A percentile compares a stretch with the other conserved stretches of the same genome.
Conservation (phyloP, 2,797 vertebrate genomes). For the Intellagama lesueurii region DNA sequence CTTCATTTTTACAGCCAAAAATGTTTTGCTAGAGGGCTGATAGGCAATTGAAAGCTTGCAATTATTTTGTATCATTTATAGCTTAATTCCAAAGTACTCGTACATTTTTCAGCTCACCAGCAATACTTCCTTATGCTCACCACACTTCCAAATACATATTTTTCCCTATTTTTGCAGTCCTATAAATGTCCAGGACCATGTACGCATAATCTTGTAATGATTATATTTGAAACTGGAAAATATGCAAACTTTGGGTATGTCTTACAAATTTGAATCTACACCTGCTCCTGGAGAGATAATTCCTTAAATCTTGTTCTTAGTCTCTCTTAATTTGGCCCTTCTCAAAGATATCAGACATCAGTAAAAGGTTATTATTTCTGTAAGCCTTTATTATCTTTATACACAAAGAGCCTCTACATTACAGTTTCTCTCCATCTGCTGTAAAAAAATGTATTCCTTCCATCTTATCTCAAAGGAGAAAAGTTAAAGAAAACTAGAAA, state of each 20-base stretch:
- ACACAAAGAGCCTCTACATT: neutral
- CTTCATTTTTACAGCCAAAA: neutral
- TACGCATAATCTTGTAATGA: neutral
- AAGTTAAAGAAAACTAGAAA: neutral
- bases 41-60: neutral
- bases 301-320: neutral
- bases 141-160: neutral
- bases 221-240: neutral
- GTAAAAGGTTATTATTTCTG: neutral
- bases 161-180: neutral
- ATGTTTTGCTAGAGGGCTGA: neutral
- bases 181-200: neutral
- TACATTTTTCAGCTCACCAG: neutral
- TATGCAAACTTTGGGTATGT: neutral
- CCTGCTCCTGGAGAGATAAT: neutral
- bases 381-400: neutral
- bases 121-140: neutral
- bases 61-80: neutral
- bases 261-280: neutral
- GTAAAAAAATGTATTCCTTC: neutral
- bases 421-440: neutral
- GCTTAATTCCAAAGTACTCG: neutral
- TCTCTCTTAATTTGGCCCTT: neutral
- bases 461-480: neutral
- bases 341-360: neutral